phyloP scores from a whole-genome alignment of 2,113 vertebrate species.

The Danio rerio region DNA sequence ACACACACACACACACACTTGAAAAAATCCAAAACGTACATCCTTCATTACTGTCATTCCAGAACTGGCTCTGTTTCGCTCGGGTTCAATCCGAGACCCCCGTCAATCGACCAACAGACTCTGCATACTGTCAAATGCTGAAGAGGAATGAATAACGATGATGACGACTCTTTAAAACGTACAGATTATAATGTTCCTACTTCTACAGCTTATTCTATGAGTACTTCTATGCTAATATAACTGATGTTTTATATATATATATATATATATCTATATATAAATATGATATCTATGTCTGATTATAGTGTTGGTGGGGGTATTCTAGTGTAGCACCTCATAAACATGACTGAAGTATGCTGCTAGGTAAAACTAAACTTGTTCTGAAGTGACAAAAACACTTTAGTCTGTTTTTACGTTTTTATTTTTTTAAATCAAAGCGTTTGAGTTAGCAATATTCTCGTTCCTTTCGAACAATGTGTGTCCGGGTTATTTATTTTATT shows the following conservation, averaged over 20 bases:
- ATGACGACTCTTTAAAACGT: conserved; percentile 63
- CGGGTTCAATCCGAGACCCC: conserved; percentile 13
- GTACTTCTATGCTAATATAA: conserved; percentile 73
- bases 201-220: conserved; percentile 81
- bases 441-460: conserved; percentile 78
- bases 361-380: conserved; percentile 62
- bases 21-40: conserved; percentile 46
- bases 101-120: conserved; percentile 62
- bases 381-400: conserved; percentile 69
- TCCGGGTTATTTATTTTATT: conserved; percentile 31
- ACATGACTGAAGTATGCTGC: conserved; percentile 74
- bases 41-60: conserved; percentile 53
- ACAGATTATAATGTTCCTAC: conserved; percentile 80
- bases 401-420: conserved; percentile 68
- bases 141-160: conserved; percentile 63
- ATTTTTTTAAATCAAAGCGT: conserved; percentile 60
- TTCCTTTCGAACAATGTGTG: conserved; percentile 77
- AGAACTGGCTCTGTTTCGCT: conserved; percentile 51
- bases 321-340: conserved; percentile 77
- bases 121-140: conserved; percentile 60
- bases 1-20: conserved; percentile 19
- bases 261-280: conserved; percentile 75
- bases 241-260: conserved; percentile 68
- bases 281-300: conserved; percentile 74
- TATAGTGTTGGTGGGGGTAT: conserved; percentile 72